These are phyloP conservation scores for Gracilinanus agilis DNA, from an alignment of 2,113 vertebrate species.

Conservation along the genomic window DNA sequence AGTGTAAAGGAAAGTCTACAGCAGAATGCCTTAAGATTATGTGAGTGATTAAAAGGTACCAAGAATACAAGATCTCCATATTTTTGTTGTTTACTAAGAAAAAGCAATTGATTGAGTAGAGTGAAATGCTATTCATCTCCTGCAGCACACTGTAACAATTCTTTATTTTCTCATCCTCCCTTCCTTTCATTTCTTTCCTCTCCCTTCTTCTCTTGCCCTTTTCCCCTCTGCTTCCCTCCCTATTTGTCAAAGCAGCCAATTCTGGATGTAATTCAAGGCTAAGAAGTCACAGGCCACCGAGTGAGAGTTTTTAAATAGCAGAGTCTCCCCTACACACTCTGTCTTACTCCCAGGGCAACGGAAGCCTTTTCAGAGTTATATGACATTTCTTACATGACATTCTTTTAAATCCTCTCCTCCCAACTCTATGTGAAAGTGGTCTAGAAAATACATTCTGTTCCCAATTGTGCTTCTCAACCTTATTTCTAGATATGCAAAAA, in stretches of 20 bases:
- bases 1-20: not conserved
- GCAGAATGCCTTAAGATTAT: not conserved
- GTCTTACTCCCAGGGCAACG: conserved; percentile 64
- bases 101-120: not conserved
- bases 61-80: not conserved
- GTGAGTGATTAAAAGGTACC: not conserved
- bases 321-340: not conserved
- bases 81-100: not conserved
- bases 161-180: not conserved
- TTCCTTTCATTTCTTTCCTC: not conserved
- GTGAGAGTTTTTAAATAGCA: conserved; percentile 15
- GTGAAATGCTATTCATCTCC: not conserved
- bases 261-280: not conserved
- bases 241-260: not conserved
- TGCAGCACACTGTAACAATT: not conserved
- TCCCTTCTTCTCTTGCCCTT: not conserved
- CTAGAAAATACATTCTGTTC: conserved; percentile 33
- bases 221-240: not conserved
- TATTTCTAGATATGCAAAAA: conserved; percentile 36
- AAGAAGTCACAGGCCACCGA: conserved; percentile 20
- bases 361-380: conserved; percentile 62
- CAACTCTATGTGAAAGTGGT: conserved; percentile 48
- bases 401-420: conserved; percentile 56
- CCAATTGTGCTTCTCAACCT: conserved; percentile 59
- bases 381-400: conserved; percentile 68